Conservation (phyloP, 2,113 vertebrate genomes). For the Hyla sarda region DNA sequence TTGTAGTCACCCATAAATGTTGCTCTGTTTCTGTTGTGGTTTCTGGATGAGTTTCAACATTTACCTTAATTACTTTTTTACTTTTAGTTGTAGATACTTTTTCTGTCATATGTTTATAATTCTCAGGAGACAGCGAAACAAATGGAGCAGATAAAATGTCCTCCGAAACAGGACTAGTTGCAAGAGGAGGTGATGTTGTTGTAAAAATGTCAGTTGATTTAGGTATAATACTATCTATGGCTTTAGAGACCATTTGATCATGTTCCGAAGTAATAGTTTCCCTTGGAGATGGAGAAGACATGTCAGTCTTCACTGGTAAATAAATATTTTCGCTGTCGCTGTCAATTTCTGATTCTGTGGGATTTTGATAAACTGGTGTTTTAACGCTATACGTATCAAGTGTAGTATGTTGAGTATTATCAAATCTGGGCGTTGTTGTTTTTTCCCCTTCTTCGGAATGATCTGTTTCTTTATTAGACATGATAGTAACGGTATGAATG, state of each 20-base stretch:
- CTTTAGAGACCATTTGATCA: conserved; percentile 15
- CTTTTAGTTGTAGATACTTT: neutral
- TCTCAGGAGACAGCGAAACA: neutral
- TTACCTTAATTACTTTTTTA: neutral
- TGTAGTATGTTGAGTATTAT: neutral
- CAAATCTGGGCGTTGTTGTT: neutral
- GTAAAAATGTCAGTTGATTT: neutral
- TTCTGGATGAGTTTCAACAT: neutral
- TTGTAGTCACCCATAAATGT: neutral
- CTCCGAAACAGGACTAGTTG: neutral
- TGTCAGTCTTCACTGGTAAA: neutral
- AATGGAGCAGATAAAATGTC: neutral
- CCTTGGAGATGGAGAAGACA: neutral
- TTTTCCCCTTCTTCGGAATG: conserved; percentile 1
- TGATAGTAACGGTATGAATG: neutral
- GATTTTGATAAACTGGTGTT: neutral
- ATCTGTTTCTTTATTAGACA: neutral
- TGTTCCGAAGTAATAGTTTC: neutral
- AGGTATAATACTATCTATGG: neutral
- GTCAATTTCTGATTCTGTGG: neutral
- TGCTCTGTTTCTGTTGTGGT: neutral
- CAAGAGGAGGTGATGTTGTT: neutral
- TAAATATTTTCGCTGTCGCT: neutral
- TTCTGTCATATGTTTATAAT: neutral
- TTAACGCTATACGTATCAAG: rapidly evolving